Evolutionary conservation across 2,797 vertebrate species (phyloP).

Genomic region (Halcyon chelicuti): DNA sequence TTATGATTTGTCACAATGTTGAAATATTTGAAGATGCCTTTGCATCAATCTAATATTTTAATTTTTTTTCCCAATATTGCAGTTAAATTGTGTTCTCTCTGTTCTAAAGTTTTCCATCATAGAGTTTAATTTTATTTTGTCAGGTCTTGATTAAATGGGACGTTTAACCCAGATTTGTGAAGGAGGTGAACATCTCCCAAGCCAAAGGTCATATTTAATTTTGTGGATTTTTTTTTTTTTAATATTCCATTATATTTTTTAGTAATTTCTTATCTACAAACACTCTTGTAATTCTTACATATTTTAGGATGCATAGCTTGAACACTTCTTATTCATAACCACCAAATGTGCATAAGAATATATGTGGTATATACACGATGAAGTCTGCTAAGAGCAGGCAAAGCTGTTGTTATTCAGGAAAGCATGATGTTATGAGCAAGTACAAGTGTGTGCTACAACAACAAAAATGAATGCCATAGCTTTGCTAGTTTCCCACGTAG

Average conservation of each 20-base stretch:
- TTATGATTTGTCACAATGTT: background rate
- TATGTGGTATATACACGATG: background rate
- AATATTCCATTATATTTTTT: background rate
- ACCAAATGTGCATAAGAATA: background rate
- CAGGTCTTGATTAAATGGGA: background rate
- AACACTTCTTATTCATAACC: background rate
- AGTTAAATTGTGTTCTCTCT: background rate
- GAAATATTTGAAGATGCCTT: background rate
- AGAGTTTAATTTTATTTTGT: background rate
- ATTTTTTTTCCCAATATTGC: background rate
- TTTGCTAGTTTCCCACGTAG: constrained; percentile 16
- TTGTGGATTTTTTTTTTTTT: background rate
- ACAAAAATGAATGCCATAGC: constrained; percentile 21
- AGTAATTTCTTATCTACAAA: background rate
- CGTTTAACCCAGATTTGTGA: background rate
- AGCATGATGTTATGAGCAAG: constrained; percentile 26
- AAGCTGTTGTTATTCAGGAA: background rate
- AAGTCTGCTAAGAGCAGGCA: background rate
- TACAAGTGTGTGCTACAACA: constrained; percentile 26
- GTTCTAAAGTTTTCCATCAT: background rate
- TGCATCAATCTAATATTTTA: background rate
- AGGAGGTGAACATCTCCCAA: background rate
- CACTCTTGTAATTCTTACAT: background rate
- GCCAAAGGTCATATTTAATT: background rate
- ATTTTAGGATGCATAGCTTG: background rate